Conservation (phyloP, 2,888 invertebrate genomes). For the Agrochola macilenta region DNA sequence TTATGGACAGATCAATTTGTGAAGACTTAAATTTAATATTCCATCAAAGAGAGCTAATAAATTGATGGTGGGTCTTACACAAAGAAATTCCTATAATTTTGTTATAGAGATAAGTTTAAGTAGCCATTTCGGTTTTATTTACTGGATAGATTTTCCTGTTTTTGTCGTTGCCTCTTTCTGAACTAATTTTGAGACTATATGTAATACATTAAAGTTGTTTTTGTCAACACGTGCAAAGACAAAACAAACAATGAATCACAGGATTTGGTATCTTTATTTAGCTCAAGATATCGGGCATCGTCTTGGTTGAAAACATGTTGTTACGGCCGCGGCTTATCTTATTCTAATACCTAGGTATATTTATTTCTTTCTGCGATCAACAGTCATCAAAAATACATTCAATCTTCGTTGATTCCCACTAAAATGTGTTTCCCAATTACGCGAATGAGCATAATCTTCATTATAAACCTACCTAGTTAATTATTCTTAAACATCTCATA, state of each 20-base stretch:
- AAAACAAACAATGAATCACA: conserved; percentile 32
- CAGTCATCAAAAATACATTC: not conserved
- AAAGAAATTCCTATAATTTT: conserved; percentile 17
- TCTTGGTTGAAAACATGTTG: conserved; percentile 16
- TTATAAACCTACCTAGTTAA: not conserved
- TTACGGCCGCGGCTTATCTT: not conserved
- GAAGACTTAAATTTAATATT: conserved; percentile 37
- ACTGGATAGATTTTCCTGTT: conserved; percentile 33
- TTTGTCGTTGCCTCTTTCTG: not conserved
- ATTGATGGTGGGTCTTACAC: not conserved
- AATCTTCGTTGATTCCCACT: not conserved
- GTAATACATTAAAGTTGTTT: conserved; percentile 21
- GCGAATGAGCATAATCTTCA: too few species aligned
- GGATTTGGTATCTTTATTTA: conserved; percentile 24
- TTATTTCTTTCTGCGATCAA: not conserved
- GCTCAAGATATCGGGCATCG: not conserved
- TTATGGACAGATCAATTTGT: conserved; percentile 37
- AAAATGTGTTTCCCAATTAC: not conserved
- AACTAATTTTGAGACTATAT: conserved; percentile 2
- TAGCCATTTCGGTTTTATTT: conserved; percentile 36
- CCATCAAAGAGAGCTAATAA: conserved; percentile 18
- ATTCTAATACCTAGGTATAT: not conserved
- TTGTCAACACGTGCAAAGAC: conserved; percentile 26
- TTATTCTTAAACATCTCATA: not conserved
- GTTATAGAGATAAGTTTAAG: conserved; percentile 9